Percentiles rank a stretch among this genome's conserved stretches.
Conservation (phyloP, 2,113 vertebrate species). For the Cephalopholis sonnerati region DNA sequence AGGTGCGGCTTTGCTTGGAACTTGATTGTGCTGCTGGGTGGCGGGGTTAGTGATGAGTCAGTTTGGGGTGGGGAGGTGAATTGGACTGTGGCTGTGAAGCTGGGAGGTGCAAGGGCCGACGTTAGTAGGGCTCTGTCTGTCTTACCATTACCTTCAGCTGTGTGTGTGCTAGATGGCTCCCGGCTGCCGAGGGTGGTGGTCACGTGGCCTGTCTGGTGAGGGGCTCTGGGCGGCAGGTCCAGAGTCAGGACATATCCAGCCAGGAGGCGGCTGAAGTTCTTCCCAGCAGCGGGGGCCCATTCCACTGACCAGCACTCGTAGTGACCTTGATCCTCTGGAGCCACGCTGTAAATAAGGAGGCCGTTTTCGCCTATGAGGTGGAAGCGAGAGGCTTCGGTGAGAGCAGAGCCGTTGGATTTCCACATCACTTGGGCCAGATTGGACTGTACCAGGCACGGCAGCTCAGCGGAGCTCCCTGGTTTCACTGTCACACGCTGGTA, state of each 20-base stretch:
- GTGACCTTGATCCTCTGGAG: conserved; percentile 89
- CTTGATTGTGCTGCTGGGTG: conserved; percentile 75
- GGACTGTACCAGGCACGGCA: conserved; percentile 91
- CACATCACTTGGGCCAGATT: conserved; percentile 92
- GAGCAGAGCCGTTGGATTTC: conserved; percentile 86
- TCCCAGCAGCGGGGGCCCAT: conserved; percentile 82
- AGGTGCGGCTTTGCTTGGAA: conserved; percentile 64
- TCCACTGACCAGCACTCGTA: conserved; percentile 95
- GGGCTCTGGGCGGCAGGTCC: conserved; percentile 73
- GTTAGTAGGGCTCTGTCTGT: conserved; percentile 74
- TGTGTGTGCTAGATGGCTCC: conserved; percentile 32
- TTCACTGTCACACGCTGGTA: conserved; percentile 83
- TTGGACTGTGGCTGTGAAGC: conserved; percentile 65
- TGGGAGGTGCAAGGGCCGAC: conserved; percentile 68
- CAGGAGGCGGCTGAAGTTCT: conserved; percentile 88
- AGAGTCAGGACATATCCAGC: conserved; percentile 89
- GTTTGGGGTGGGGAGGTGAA: conserved; percentile 76
- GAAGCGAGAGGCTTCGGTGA: conserved; percentile 90
- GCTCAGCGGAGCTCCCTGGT: conserved; percentile 90
- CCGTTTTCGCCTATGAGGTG: conserved; percentile 86
- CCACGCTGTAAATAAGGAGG: conserved; percentile 94
- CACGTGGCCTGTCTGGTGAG: conserved; percentile 23
- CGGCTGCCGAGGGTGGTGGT: conserved; percentile 32
- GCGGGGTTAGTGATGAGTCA: conserved; percentile 81
- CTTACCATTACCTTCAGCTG: conserved; percentile 85